These are phyloP conservation scores for Lophochroa leadbeateri DNA, from an alignment of 2,113 vertebrate species.

Conservation along the genomic window DNA sequence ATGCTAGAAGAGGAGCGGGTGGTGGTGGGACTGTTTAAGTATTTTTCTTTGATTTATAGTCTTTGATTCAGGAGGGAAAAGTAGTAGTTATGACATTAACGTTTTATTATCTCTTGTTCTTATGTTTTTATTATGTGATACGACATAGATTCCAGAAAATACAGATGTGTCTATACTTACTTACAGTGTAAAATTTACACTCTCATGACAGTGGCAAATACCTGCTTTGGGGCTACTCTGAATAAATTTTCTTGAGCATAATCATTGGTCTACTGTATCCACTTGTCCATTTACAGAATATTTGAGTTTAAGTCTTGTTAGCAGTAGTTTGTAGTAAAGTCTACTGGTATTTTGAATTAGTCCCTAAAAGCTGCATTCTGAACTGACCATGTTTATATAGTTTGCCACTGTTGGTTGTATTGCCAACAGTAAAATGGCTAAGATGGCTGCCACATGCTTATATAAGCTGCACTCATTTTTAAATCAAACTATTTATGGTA, in stretches of 20 bases:
- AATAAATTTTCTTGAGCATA: neutral
- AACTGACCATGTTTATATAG: neutral
- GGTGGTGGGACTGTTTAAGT: neutral
- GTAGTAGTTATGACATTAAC: neutral
- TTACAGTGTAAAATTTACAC: neutral
- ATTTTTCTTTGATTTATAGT: neutral
- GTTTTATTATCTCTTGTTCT: neutral
- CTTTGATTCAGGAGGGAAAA: neutral
- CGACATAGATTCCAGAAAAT: neutral
- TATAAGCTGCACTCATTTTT: neutral
- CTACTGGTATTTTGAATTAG: neutral
- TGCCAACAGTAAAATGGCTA: neutral
- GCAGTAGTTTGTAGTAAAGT: neutral
- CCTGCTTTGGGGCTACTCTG: neutral
- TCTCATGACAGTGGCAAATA: neutral
- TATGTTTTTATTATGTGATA: neutral
- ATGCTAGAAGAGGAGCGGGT: neutral
- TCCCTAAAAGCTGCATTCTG: neutral
- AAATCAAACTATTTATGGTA: conserved; percentile 2
- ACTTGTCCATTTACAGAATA: neutral
- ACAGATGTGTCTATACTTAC: rapidly evolving
- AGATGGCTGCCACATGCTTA: neutral
- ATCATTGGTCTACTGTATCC: neutral
- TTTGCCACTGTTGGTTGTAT: neutral
- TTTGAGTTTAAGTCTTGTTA: neutral